A percentile compares a stretch with the other conserved stretches of the same genome.
phyloP scores from a whole-genome alignment of 2,113 vertebrate genomes.

The Pollimyrus isidori region DNA sequence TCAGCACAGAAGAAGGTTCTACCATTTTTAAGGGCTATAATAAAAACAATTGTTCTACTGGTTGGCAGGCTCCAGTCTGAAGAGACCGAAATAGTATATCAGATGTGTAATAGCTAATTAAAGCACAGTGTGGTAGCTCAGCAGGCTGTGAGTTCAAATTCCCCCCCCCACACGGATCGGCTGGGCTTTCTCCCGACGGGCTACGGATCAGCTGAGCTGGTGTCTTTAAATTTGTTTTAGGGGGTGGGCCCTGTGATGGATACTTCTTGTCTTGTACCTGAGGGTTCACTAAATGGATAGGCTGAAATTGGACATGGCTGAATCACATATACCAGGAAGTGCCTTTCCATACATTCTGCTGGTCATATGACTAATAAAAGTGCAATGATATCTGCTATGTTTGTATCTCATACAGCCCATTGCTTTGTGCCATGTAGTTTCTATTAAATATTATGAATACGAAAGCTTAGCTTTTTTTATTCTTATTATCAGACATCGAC shows the following conservation, averaged over 20 bases:
- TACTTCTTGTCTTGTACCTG: neutral
- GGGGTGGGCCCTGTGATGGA: neutral
- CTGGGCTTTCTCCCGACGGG: neutral
- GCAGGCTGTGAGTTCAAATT: neutral
- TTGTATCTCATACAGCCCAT: neutral
- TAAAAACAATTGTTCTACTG: neutral
- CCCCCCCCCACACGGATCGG: neutral
- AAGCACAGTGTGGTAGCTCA: neutral
- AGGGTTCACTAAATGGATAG: neutral
- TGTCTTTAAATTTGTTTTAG: neutral
- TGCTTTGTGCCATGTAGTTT: neutral
- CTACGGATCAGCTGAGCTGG: neutral
- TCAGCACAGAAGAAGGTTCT: neutral
- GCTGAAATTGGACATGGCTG: neutral
- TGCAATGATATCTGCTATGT: neutral
- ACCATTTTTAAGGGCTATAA: neutral
- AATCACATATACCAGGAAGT: neutral
- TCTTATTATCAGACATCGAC: neutral
- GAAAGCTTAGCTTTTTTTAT: neutral
- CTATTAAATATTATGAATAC: neutral
- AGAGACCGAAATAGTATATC: neutral
- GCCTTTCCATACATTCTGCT: neutral
- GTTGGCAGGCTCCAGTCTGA: neutral
- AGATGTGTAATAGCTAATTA: conserved; percentile 1
- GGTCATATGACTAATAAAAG: neutral